Evolutionary conservation across 2,888 invertebrate genomes (phyloP), one percentile per base, ranked within the genome.

Genomic region (Acleris laterana): DNA sequence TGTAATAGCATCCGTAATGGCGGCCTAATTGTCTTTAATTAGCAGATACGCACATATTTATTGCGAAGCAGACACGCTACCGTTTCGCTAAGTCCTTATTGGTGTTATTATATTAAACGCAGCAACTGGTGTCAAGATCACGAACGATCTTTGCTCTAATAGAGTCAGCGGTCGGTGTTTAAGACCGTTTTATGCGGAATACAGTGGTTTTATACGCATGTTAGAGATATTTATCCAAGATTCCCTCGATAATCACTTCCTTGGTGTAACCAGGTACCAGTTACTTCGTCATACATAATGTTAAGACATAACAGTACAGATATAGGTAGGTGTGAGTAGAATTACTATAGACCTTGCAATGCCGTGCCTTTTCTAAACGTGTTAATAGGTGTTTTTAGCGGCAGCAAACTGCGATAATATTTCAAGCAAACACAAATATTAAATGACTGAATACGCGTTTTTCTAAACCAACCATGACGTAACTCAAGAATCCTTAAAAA

Each of bases 41-140:
- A 80, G 76, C 74, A 74, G 77, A 77, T 79, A 78, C 74, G 69
- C 70, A 69, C 73, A 73, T 80, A 78, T 78, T 78, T 77, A 77
- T 74, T 71, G 72, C 67, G 58, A 68, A 67, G 62, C 57, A 68
- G 72, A 72, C 72, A 62, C 71, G 75, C 77, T 76, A 78, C 78
- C 70, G 76, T 77, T 75, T 74, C 57, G 71, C 58, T 50, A 46
- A 64, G 71, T 67, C 60, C 62, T 66, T 68, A 59, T 62, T 67
- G 68, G 70, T 70, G 67, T 72, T 70, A 71, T 69, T 73, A 75
- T 70, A 72, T 68, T 72, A 74, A 73, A 72, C 70, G 62, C 69
- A 38, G 49, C 51, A 49, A 59, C 53, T 58, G 63, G 72, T 71
- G 74, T 74, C 75, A 74, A 72, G 74, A 74, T 73, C 74, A 69